phyloP scores from a whole-genome alignment of 2,888 invertebrate species.

The Cabera pusaria region DNA sequence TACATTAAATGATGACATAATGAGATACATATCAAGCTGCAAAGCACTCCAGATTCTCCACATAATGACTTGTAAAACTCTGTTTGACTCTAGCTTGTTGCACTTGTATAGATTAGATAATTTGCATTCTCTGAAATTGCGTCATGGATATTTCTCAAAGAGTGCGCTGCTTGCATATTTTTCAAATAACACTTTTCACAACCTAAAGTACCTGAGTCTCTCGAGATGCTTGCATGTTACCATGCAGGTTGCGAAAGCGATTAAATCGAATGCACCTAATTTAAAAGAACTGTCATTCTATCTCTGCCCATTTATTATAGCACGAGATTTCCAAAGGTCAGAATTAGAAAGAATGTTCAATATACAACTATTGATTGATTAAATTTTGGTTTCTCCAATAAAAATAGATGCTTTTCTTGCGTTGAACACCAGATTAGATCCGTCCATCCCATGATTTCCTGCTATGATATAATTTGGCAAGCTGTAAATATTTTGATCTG shows the following conservation, averaged over 20 bases:
- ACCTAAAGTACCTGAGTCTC: slow-evolving; percentile 72
- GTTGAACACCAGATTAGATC: slow-evolving; percentile 27
- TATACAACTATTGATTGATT: slow-evolving; percentile 77
- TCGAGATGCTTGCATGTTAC: slow-evolving; percentile 77
- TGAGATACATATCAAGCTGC: slow-evolving; percentile 71
- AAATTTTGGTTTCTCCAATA: too few relatives aligned
- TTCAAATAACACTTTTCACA: slow-evolving; percentile 73
- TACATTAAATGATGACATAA: slow-evolving; percentile 76
- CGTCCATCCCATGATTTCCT: slow-evolving; percentile 43
- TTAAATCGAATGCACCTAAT: slow-evolving; percentile 75
- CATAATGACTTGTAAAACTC: slow-evolving; percentile 79
- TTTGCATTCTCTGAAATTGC: slow-evolving; percentile 73
- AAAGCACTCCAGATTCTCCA: slow-evolving; percentile 69
- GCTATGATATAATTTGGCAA: too few relatives aligned
- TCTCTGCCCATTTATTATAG: slow-evolving; percentile 75
- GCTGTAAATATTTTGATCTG: slow-evolving; percentile 1
- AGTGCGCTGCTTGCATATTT: slow-evolving; percentile 75
- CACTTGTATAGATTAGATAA: slow-evolving; percentile 72
- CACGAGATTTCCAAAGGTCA: slow-evolving; percentile 68
- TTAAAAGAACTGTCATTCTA: slow-evolving; percentile 77
- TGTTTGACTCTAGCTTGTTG: slow-evolving; percentile 77
- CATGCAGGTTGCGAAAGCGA: slow-evolving; percentile 73
- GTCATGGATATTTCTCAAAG: slow-evolving; percentile 80
- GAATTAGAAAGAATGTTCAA: slow-evolving; percentile 77
- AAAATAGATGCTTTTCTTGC: slow-evolving; percentile 15